Conservation (phyloP, 2,797 vertebrate species). For the Antrozous pallidus region DNA sequence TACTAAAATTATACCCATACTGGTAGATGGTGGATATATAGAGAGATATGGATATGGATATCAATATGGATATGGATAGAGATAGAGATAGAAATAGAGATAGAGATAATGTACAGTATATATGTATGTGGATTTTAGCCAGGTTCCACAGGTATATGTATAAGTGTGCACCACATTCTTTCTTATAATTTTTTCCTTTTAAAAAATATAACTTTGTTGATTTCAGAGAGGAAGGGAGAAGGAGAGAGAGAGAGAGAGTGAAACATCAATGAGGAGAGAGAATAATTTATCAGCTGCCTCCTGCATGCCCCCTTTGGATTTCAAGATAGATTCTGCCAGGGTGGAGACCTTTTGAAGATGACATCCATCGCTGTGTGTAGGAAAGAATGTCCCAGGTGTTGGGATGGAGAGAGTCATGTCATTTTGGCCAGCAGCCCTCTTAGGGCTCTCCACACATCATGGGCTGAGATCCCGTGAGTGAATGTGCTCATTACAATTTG, state of each 20-base stretch:
- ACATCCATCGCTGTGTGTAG: neutral
- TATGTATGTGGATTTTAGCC: neutral
- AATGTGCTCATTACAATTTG: conserved; percentile 48
- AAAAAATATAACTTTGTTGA: no score
- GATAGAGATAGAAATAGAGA: no score
- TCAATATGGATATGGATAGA: no score
- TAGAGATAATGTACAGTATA: neutral
- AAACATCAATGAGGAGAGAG: no score
- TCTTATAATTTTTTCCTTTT: neutral
- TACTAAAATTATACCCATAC: neutral
- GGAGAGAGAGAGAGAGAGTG: no score
- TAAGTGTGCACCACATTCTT: neutral
- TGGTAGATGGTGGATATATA: neutral
- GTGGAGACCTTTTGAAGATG: conserved; percentile 2
- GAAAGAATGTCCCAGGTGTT: neutral
- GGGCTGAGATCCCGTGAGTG: conserved; percentile 27
- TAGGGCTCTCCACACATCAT: neutral
- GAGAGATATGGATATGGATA: no score
- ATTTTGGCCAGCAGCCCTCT: neutral
- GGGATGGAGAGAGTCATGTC: neutral
- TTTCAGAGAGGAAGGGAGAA: no score
- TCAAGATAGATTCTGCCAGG: neutral
- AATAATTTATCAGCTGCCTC: no score
- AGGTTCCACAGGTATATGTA: rapidly evolving
- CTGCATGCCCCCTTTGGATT: neutral